A percentile compares a stretch with the other conserved stretches of the same genome.
phyloP scores from a whole-genome alignment of 2,113 vertebrate species.

The Ardeotis arabs region DNA sequence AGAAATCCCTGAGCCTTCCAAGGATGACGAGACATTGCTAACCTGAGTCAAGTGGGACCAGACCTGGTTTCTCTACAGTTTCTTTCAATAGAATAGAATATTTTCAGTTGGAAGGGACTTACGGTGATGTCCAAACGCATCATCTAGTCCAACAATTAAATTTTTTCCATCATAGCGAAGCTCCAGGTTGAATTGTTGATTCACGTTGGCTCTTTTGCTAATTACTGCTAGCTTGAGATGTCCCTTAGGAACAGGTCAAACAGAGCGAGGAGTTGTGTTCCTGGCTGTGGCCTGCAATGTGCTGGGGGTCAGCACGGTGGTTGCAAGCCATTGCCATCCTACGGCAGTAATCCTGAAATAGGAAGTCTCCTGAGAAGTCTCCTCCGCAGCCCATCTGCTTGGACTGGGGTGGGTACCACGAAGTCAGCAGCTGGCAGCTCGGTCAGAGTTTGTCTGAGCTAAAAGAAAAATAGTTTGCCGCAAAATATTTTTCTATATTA shows the following conservation, averaged over 20 bases:
- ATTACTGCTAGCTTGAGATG: neutral
- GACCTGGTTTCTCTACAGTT: neutral
- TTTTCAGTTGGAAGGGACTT: neutral
- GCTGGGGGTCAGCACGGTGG: neutral
- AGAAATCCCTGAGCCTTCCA: neutral
- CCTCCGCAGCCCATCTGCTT: neutral
- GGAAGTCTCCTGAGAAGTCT: neutral
- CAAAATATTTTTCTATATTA: conserved; percentile 15
- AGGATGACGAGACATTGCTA: neutral
- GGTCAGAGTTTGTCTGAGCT: neutral
- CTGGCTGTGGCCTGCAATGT: neutral
- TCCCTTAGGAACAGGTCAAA: neutral
- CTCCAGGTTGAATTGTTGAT: neutral
- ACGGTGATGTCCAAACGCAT: neutral
- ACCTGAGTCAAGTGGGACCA: neutral
- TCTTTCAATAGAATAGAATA: neutral
- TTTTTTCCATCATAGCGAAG: neutral
- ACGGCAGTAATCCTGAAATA: rapidly evolving
- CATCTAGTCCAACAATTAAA: neutral
- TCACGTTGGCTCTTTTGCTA: neutral
- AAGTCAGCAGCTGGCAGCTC: neutral
- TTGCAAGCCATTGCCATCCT: neutral
- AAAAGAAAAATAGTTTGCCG: neutral
- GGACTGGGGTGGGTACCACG: neutral
- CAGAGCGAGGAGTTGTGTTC: neutral